Base-by-base conservation (phyloP, 1,140 invertebrate genomes). In the Pachyrhynchus sulphureomaculatus region DNA sequence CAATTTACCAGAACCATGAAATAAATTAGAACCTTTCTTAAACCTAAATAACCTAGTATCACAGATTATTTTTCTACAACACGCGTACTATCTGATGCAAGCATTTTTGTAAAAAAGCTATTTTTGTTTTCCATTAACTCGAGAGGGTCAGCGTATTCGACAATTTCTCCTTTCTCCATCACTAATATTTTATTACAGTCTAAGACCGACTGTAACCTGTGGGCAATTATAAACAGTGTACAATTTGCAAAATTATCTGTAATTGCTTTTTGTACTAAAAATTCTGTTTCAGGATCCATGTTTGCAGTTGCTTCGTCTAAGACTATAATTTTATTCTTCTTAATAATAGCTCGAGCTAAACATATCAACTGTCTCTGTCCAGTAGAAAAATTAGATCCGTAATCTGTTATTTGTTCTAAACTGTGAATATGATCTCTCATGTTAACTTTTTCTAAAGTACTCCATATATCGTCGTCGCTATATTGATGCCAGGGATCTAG, bases 141-240 rank as follows among this genome's bases (percentile, higher is more conserved):
- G 5, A 1, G 8, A 9, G 26, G 26, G 1, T 29, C 26, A 29
- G 8, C 26, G 12, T 9, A 29, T 6, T 29, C 26, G 26, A 29
- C 26, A 29, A 29, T 29, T 29, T 29, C 12, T 6, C 26, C 26
- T 9, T 29, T 10, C 12, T 29, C 26, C 8, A 29, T 10, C 1
- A 29, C 26, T 6, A 29, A 10, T 1, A 29, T 10, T 10, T 29
- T 29, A 29, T 29, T 10, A 29, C 6, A 6, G 12, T 1, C 12
- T 29, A 9, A 10, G 26, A 29, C 1, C 1, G 26, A 29, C 8
- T 29, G 26, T 1, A 29, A 10, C 12, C 94, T 85, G 79, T 96
- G 94, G 41, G 94, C 95, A 76, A 97, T 96, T 0, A 94, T 96
- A 20, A 96, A 81, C 44, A 96, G 88, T 13, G 94, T 96, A 76